A percentile compares a stretch with the other conserved stretches of the same genome.
phyloP scores from a whole-genome alignment of 2,113 vertebrate species.

The Erythrolamprus reginae region DNA sequence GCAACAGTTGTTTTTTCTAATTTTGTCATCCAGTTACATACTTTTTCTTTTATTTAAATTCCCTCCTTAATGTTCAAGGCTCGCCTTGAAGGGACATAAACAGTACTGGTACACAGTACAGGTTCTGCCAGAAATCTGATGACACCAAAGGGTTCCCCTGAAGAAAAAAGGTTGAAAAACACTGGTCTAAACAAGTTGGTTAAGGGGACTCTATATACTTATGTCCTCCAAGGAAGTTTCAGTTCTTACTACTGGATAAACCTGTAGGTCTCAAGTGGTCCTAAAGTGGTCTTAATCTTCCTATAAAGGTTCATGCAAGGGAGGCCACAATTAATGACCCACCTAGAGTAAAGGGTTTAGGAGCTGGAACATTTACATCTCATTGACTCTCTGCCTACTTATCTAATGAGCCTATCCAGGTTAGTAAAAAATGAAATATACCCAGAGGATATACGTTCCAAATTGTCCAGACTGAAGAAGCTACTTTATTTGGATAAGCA shows the following conservation, averaged over 20 bases:
- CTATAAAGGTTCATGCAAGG: not conserved
- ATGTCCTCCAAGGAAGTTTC: not conserved
- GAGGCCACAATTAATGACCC: not conserved
- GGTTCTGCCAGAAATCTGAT: no score
- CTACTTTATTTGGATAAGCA: not conserved
- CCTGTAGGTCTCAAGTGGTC: not conserved
- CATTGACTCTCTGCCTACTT: not conserved
- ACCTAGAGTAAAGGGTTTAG: not conserved
- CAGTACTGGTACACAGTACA: no score
- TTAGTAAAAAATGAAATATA: not conserved
- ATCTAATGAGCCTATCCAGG: not conserved
- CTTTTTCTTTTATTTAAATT: no score
- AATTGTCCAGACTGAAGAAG: not conserved
- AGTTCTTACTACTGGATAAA: not conserved
- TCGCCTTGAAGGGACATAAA: no score
- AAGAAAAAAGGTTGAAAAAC: no score
- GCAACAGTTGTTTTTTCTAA: no score
- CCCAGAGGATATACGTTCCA: not conserved
- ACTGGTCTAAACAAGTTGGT: not conserved
- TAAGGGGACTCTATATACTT: not conserved
- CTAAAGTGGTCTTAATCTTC: not conserved
- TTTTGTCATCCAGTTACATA: no score
- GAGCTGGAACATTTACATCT: not conserved
- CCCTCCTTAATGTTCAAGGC: no score
- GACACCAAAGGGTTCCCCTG: no score